Evolutionary conservation across 1,140 invertebrate species (phyloP), one percentile per base, ranked within the genome.

Genomic region (Pararge aegeria): DNA sequence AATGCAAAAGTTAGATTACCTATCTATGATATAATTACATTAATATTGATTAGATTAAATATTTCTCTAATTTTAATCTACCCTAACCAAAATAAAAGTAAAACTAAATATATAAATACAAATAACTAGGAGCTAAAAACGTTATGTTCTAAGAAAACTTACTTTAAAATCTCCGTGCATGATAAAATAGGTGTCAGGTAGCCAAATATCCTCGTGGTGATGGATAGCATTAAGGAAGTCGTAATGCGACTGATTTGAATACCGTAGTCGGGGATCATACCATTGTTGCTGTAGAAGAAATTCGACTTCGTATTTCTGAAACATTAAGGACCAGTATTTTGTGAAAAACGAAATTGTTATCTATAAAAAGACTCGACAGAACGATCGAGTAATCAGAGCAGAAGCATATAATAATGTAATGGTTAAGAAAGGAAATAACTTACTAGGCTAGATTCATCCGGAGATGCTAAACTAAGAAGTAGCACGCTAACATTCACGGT

Each of bases 401-500:
- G n/a, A 24, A 7, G 24, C 7, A 24, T 24, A 24, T 24, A 4
- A 24, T 4, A 4, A 24, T 4, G 38, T 21, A 55, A 55, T 5
- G 20, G 48, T 49, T 49, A 5, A 64, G 40, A 58, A 40, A 71
- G 38, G 57, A 70, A 55, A 69, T 34, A 54, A 93, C 93, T 96
- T 93, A 97, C 96, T 94, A 98, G 92, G 92, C 96, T 97, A 76
- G 96, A 97, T 91, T 98, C 97, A 90, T 98, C 97, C 50, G 97
- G 97, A 61, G 97, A 98, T 74, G 96, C 96, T 87, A 98, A 93
- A 91, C 96, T 97, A 82, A 98, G 93, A 71, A 98, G 92, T 84
- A 97, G 92, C 64, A 98, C 96, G 90, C 96, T 97, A 80, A 98
- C 95, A 90, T 98, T 97, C 56, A 98, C 96, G 67, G 94, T 95